Conservation (phyloP, 2,113 vertebrate genomes). For the Brachirus orientalis region DNA sequence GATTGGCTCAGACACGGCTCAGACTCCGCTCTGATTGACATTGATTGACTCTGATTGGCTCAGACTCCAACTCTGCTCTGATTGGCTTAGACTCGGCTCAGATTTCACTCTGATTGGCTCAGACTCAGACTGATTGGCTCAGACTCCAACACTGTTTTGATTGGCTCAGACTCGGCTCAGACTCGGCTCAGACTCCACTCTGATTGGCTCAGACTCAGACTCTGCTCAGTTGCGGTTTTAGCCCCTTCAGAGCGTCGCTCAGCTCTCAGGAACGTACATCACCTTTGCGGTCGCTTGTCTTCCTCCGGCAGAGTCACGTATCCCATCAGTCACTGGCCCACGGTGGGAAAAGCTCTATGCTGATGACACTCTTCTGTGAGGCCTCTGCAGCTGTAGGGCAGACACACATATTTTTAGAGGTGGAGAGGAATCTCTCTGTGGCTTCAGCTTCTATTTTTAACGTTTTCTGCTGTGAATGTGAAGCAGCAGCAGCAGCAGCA, state of each 20-base stretch:
- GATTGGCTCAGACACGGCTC: no score
- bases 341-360: neutral
- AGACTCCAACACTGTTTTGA: no score
- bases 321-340: slow-evolving; percentile 32
- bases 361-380: slow-evolving; percentile 41
- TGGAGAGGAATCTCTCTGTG: no score
- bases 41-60: no score
- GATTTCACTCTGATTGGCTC: no score
- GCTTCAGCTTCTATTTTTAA: neutral
- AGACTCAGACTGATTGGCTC: no score
- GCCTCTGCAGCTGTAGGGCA: slow-evolving; percentile 36
- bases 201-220: slow-evolving; percentile 31
- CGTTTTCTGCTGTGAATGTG: neutral
- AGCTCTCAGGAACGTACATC: slow-evolving; percentile 64
- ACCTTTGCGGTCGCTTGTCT: slow-evolving; percentile 44
- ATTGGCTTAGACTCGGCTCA: no score
- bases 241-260: slow-evolving; percentile 44
- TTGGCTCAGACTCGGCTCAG: no score
- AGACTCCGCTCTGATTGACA: no score
- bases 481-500: no score
- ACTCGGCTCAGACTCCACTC: no score
- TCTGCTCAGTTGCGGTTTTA: slow-evolving; percentile 60
- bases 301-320: slow-evolving; percentile 25
- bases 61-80: no score
- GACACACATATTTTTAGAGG: slow-evolving; percentile 10